Conservation (phyloP, 2,113 vertebrate species). For the Ammospiza caudacuta region DNA sequence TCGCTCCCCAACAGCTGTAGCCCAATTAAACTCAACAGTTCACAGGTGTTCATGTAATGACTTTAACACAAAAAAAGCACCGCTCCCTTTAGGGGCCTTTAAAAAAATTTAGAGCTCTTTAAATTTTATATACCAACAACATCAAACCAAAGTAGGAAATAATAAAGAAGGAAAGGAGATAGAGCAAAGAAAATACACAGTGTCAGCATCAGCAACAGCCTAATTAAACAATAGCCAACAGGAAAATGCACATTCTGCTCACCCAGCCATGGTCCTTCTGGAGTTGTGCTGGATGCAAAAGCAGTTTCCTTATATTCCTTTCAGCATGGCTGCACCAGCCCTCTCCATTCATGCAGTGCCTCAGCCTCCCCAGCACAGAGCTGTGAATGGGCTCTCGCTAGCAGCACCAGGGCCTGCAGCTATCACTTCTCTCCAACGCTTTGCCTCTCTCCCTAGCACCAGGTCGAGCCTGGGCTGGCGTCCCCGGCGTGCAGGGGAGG, state of each 20-base stretch:
- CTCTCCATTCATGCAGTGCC: neutral
- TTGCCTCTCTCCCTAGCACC: neutral
- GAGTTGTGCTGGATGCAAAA: neutral
- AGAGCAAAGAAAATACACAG: slow-evolving; percentile 31
- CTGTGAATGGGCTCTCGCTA: neutral
- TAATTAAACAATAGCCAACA: slow-evolving; percentile 57
- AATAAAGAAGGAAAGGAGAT: slow-evolving; percentile 68
- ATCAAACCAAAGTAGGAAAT: slow-evolving; percentile 80
- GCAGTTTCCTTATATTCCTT: neutral
- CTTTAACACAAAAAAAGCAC: slow-evolving; percentile 69
- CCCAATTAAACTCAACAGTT: slow-evolving; percentile 80
- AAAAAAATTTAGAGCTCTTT: slow-evolving; percentile 82
- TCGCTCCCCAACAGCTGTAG: slow-evolving; percentile 76
- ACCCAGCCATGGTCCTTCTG: neutral
- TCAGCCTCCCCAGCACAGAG: neutral
- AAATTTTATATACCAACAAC: slow-evolving; percentile 82
- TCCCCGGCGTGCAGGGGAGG: neutral
- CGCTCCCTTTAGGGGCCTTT: slow-evolving; percentile 78
- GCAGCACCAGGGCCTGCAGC: neutral
- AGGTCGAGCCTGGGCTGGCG: neutral
- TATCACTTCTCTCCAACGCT: neutral
- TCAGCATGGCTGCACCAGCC: neutral
- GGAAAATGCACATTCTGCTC: slow-evolving; percentile 13
- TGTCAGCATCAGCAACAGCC: slow-evolving; percentile 27
- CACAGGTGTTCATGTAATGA: slow-evolving; percentile 81